Conservation (phyloP, 2,888 invertebrate genomes). For the Deilephila elpenor region DNA sequence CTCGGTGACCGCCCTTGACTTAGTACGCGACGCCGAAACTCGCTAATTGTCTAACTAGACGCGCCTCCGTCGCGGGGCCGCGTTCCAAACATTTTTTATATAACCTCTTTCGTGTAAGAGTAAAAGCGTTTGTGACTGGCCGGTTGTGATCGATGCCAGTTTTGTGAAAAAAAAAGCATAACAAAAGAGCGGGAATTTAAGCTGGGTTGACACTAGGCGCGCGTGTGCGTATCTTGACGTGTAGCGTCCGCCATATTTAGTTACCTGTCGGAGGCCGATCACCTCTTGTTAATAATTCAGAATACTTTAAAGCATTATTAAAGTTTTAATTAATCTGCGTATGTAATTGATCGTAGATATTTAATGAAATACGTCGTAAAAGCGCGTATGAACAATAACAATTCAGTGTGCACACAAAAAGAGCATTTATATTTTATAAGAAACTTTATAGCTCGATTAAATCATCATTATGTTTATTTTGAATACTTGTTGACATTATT, state of each 20-base stretch:
- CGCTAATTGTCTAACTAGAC: slow-evolving; percentile 45
- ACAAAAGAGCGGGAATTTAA: slow-evolving; percentile 36
- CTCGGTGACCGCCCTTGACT: slow-evolving; percentile 78
- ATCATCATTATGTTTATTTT: slow-evolving; percentile 9
- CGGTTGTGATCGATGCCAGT: slow-evolving; percentile 35
- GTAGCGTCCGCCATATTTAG: slow-evolving; percentile 27
- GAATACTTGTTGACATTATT: slow-evolving; percentile 10
- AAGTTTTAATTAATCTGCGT: slow-evolving; percentile 13
- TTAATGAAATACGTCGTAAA: slow-evolving; percentile 18
- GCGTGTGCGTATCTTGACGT: slow-evolving; percentile 15
- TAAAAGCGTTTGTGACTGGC: slow-evolving; percentile 56
- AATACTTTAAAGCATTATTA: slow-evolving; percentile 10
- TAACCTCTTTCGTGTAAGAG: slow-evolving; percentile 55
- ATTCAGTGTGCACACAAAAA: not conserved
- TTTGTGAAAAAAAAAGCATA: slow-evolving; percentile 44
- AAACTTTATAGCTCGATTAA: slow-evolving; percentile 10
- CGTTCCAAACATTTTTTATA: slow-evolving; percentile 41
- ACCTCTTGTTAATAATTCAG: slow-evolving; percentile 29
- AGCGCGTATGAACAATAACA: slow-evolving; percentile 17
- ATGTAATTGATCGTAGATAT: slow-evolving; percentile 21
- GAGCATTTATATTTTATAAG: not conserved
- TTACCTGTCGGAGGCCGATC: slow-evolving; percentile 31
- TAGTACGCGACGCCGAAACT: slow-evolving; percentile 48
- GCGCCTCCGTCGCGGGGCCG: slow-evolving; percentile 33
- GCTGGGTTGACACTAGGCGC: slow-evolving; percentile 25